These are phyloP conservation scores for Poecilia picta DNA, from an alignment of 2,797 vertebrate genomes.

Conservation along the genomic window DNA sequence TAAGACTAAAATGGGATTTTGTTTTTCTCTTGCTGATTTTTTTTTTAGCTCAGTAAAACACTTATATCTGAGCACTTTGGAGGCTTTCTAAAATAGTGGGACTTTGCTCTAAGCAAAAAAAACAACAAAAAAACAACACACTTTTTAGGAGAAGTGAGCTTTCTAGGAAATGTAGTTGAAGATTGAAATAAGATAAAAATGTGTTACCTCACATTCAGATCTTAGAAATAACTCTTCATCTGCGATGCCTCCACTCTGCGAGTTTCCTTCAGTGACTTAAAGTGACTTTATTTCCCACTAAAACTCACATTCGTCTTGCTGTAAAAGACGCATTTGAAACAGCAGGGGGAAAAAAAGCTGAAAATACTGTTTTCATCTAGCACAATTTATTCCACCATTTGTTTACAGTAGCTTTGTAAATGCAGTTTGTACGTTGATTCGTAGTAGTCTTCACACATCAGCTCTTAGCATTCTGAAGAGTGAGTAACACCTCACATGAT, in stretches of 20 bases:
- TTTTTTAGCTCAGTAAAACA: not conserved
- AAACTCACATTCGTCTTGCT: not conserved
- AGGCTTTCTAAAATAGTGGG: not conserved
- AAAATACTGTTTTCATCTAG: conserved; percentile 67
- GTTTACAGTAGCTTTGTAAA: conserved; percentile 77
- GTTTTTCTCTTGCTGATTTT: not conserved
- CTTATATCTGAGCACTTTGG: not conserved
- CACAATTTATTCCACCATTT: conserved; percentile 80
- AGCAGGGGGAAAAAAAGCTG: conserved; percentile 37
- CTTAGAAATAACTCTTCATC: conserved; percentile 23
- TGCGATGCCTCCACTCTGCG: not conserved
- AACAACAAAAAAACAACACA: not conserved
- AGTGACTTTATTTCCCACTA: not conserved
- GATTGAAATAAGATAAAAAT: conserved; percentile 3
- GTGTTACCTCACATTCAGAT: conserved; percentile 5
- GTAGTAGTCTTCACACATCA: conserved; percentile 74
- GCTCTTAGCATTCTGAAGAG: conserved; percentile 77
- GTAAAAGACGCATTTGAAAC: conserved; percentile 6
- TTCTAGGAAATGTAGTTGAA: conserved; percentile 26
- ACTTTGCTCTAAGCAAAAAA: not conserved
- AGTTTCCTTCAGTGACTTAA: not conserved
- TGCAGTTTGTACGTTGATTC: conserved; percentile 69
- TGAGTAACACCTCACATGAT: conserved; percentile 71
- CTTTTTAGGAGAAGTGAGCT: not conserved
- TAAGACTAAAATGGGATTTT: not conserved